Percentiles rank a stretch among this genome's conserved stretches.
Conservation (phyloP, 2,888 invertebrate genomes). For the Leptogaster cylindrica region DNA sequence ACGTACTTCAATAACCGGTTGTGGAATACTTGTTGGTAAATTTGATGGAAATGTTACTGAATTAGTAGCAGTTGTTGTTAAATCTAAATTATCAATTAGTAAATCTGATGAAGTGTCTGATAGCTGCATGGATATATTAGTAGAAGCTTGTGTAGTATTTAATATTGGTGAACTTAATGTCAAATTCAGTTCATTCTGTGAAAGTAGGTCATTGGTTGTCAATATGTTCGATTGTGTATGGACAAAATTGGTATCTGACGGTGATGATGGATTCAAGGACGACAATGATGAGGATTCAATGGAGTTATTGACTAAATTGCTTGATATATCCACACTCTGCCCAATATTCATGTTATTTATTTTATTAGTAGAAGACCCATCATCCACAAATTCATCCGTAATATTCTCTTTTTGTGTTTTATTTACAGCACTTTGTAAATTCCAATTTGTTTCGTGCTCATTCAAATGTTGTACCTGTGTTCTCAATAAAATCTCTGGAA, state of each 20-base stretch:
- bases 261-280: background rate
- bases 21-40: constrained; percentile 50
- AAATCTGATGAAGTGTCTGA: constrained; percentile 36
- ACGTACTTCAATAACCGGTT: constrained; percentile 47
- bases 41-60: constrained; percentile 43
- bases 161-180: background rate
- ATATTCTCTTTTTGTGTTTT: constrained; percentile 40
- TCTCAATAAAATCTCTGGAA: constrained; percentile 47
- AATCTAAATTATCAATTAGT: constrained; percentile 43
- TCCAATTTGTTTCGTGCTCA: constrained; percentile 43
- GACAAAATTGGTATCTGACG: background rate
- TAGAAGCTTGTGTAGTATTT: constrained; percentile 23
- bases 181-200: background rate
- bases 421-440: constrained; percentile 49
- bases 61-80: constrained; percentile 44
- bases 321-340: constrained; percentile 27
- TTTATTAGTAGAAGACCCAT: constrained; percentile 34
- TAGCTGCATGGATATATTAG: constrained; percentile 41
- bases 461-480: constrained; percentile 50
- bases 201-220: constrained; percentile 12
- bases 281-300: background rate
- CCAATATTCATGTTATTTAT: constrained; percentile 18
- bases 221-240: constrained; percentile 26
- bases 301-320: constrained; percentile 26
- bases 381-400: constrained; percentile 24